Evolutionary conservation across 2,888 invertebrate species (phyloP).

Genomic region (Danaus chrysippus): DNA sequence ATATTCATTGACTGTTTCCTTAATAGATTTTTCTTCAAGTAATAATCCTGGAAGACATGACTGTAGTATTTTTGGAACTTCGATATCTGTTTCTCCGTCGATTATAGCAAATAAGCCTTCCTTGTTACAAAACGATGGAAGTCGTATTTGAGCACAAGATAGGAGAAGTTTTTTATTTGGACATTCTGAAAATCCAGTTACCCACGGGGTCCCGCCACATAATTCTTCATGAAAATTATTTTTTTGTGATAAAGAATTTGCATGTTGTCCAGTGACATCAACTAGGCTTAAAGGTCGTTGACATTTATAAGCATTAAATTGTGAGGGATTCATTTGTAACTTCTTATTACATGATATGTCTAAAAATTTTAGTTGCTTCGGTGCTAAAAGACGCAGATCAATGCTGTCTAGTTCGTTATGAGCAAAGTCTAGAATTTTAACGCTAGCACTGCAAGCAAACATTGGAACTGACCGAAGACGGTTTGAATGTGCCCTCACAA

Average conservation of each 20-base stretch:
- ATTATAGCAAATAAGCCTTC: conserved; percentile 92
- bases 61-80: conserved; percentile 84
- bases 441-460: conserved; percentile 84
- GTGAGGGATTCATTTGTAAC: conserved; percentile 89
- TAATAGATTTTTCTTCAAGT: conserved; percentile 88
- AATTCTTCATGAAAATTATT: conserved; percentile 77
- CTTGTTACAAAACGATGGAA: conserved; percentile 87
- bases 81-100: conserved; percentile 86
- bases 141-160: conserved; percentile 87
- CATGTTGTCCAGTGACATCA: conserved; percentile 90
- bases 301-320: conserved; percentile 88
- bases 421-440: conserved; percentile 90
- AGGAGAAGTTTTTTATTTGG: conserved; percentile 85
- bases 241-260: conserved; percentile 79
- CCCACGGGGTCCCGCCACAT: conserved; percentile 83
- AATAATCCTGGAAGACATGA: conserved; percentile 88
- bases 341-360: conserved; percentile 91
- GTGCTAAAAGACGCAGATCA: conserved; percentile 86
- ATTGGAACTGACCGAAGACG: conserved; percentile 86
- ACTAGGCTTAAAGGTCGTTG: conserved; percentile 90
- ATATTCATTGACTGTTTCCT: conserved; percentile 89
- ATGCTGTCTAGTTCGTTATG: conserved; percentile 91
- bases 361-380: conserved; percentile 89
- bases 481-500: conserved; percentile 90
- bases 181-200: conserved; percentile 91